Base-by-base conservation (phyloP, 2,888 invertebrate genomes). In the Labia minor region DNA sequence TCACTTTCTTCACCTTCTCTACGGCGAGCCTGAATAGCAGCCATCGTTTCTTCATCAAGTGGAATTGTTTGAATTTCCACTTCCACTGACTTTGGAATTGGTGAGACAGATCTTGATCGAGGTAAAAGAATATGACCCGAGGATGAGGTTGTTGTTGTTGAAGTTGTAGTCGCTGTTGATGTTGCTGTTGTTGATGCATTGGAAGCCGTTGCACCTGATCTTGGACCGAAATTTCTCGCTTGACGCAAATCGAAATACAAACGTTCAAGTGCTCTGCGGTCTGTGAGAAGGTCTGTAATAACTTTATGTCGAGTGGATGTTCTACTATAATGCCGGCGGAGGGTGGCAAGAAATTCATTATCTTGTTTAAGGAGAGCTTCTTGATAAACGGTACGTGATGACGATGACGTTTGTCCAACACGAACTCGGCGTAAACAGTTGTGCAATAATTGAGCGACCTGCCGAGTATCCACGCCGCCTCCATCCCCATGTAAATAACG, bases 181-280 rank as follows among this genome's bases (percentile, higher is more conserved):
- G 77, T 76, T 63, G 26, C 37, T 65, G 26, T 18, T 64, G 18
- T 62, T 65, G 16, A 67, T 65, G n/a, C 68, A 64, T 8, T 65
- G 63, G 18, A 63, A 37, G 61, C 37, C 37, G 66, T 21, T 8
- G 61, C 68, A 69, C 75, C 73, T 16, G 76, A 72, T 20, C 76
- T 73, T 18, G 80, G 79, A 26, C 81, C 73, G 70, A 83, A 84
- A 0, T 81, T 81, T 70, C 86, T 83, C 21, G 88, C 83, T 73
- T 87, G 86, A 70, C 88, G 81, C 71, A 88, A 79, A 73, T 88
- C 88, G 74, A 87, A 86, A 74, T 88, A 88, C 26, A 88, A 78
- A 75, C 84, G 87, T 76, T 88, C 89, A 66, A 91, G 78, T 21
- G 88, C 80, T 73, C 85, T 86, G 72, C 89, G 82, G 75, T 91